A percentile compares a stretch with the other conserved stretches of the same genome.
These are phyloP conservation scores for Chaetophractus vellerosus DNA, from an alignment of 2,797 vertebrate species.

Conservation along the genomic window DNA sequence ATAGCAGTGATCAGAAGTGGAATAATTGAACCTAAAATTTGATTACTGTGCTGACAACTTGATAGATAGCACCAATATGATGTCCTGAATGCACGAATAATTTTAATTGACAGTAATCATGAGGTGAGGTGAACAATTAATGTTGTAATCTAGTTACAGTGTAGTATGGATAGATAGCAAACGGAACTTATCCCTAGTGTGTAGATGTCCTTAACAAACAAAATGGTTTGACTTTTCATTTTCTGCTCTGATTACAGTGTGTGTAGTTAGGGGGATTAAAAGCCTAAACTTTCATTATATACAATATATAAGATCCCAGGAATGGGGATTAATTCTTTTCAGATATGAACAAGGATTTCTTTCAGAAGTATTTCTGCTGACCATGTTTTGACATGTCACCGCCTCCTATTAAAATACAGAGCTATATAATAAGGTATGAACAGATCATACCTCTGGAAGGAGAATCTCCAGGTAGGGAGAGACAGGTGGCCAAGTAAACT, in stretches of 20 bases:
- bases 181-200: slow-evolving; percentile 38
- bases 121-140: slow-evolving; percentile 41
- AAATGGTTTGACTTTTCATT: slow-evolving; percentile 58
- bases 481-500: background rate
- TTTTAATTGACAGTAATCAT: slow-evolving; percentile 15
- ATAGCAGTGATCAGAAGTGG: background rate
- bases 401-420: slow-evolving; percentile 2
- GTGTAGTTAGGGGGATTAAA: background rate
- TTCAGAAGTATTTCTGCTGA: slow-evolving; percentile 19
- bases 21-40: slow-evolving; percentile 63
- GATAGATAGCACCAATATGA: background rate
- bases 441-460: background rate
- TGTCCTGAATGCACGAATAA: slow-evolving; percentile 15
- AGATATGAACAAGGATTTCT: background rate
- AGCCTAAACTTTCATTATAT: slow-evolving; percentile 60
- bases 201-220: slow-evolving; percentile 50
- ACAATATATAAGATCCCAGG: background rate
- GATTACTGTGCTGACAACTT: slow-evolving; percentile 28
- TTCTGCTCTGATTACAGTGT: slow-evolving; percentile 43
- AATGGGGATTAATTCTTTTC: background rate
- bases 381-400: slow-evolving; percentile 11
- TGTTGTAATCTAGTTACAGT: slow-evolving; percentile 55
- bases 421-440: background rate
- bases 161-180: background rate
- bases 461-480: background rate